phyloP scores from a whole-genome alignment of 2,797 vertebrate genomes.

The Octomys mimax region DNA sequence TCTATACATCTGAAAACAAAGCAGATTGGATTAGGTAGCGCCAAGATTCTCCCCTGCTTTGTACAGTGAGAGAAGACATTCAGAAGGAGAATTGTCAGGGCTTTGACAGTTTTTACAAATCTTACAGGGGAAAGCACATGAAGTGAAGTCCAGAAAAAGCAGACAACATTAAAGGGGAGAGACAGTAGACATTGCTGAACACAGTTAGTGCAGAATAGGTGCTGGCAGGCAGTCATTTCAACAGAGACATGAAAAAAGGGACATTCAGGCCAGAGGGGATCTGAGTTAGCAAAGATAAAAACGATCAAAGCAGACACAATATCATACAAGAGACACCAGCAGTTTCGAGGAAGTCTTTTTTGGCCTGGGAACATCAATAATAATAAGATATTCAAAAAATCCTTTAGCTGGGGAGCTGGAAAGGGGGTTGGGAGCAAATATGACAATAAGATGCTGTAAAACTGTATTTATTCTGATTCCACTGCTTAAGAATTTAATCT shows the following conservation, averaged over 20 bases:
- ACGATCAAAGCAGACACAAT: background rate
- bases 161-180: background rate
- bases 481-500: background rate
- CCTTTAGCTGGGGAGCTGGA: background rate
- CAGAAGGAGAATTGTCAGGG: background rate
- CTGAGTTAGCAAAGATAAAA: background rate
- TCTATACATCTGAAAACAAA: background rate
- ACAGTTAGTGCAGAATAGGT: background rate
- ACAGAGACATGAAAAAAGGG: background rate
- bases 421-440: background rate
- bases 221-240: too few species aligned
- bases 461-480: constrained; percentile 8
- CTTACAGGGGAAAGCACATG: background rate
- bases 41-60: background rate
- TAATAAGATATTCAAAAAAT: constrained; percentile 36
- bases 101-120: background rate
- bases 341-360: background rate
- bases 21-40: background rate
- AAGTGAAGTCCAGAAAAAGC: background rate
- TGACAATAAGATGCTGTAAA: background rate
- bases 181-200: background rate
- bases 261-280: background rate
- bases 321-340: background rate
- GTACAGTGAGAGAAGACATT: background rate
- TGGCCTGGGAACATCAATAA: background rate